These are phyloP conservation scores for Bombus confusus DNA, from an alignment of 1,140 invertebrate species.

Conservation along the genomic window DNA sequence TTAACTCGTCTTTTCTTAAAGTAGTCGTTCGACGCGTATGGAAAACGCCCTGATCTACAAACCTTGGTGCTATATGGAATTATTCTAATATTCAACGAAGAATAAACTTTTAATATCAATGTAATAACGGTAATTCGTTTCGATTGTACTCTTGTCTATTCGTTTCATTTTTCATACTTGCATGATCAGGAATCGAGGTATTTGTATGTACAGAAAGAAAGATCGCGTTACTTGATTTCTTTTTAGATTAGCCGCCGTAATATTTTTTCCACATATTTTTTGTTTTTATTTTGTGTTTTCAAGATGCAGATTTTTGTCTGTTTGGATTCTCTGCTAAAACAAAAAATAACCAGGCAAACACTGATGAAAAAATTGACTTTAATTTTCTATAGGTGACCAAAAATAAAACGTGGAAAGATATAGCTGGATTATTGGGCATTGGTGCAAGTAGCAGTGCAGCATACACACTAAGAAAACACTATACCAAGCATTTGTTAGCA, in stretches of 20 bases:
- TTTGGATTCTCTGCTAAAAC: conserved; percentile 51
- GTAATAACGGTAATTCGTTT: conserved; percentile 70
- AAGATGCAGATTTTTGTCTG: conserved; percentile 62
- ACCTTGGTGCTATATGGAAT: conserved; percentile 82
- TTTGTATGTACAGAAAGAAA: conserved; percentile 9
- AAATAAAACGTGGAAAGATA: conserved; percentile 99
- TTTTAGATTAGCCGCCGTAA: conserved; percentile 41
- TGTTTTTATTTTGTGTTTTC: conserved; percentile 58
- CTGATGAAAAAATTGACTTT: conserved; percentile 37
- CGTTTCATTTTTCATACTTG: conserved; percentile 51
- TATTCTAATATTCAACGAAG: conserved; percentile 78
- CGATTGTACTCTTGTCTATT: conserved; percentile 63
- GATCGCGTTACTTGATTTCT: conserved; percentile 35
- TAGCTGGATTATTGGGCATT: conserved; percentile 95
- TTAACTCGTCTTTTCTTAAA: conserved; percentile 68
- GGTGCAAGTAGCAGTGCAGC: conserved; percentile 98
- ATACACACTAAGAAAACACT: conserved; percentile 98
- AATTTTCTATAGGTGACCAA: conserved; percentile 92
- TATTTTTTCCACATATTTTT: conserved; percentile 40
- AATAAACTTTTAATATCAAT: conserved; percentile 70
- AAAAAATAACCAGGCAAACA: neutral
- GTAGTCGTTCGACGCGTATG: conserved; percentile 65
- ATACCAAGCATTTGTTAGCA: conserved; percentile 97
- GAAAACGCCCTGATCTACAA: conserved; percentile 71
- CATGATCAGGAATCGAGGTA: conserved; percentile 56